A percentile compares a stretch with the other conserved stretches of the same genome.
These are phyloP conservation scores for Drosophila neoperkinsi DNA, from an alignment of 2,888 invertebrate genomes.

Conservation along the genomic window DNA sequence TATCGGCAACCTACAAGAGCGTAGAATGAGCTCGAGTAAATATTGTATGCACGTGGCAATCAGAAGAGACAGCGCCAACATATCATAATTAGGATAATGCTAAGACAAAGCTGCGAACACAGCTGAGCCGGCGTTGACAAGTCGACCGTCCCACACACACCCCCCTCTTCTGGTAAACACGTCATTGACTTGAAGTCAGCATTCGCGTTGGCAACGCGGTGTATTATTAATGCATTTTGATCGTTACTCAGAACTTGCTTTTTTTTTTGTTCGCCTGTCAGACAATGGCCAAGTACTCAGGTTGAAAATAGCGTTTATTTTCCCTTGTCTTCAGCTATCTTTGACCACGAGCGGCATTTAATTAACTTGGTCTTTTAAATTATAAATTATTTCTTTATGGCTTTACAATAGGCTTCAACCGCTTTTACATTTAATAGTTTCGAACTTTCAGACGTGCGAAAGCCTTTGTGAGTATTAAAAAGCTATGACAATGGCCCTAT, in stretches of 20 bases:
- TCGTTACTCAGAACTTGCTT: conserved; percentile 36
- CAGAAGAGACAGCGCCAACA: conserved; percentile 35
- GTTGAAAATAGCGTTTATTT: conserved; percentile 6
- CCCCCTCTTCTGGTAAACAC: neutral
- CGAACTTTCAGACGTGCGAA: neutral
- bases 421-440: conserved; percentile 1
- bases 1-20: conserved; percentile 19
- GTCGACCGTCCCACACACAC: conserved; percentile 30
- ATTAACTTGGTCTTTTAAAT: conserved; percentile 31
- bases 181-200: conserved; percentile 4
- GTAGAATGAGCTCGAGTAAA: conserved; percentile 29
- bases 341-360: conserved; percentile 30
- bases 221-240: conserved; percentile 67
- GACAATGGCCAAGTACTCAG: conserved; percentile 51
- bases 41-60: conserved; percentile 52
- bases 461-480: conserved; percentile 53
- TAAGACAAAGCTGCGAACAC: conserved; percentile 41
- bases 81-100: conserved; percentile 72
- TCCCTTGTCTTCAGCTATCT: neutral
- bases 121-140: conserved; percentile 45
- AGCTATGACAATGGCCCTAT: conserved; percentile 23
- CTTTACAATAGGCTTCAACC: neutral
- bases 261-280: conserved; percentile 9
- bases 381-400: conserved; percentile 17
- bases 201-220: conserved; percentile 39